Percentiles rank a stretch among this genome's conserved stretches.
Evolutionary conservation across 2,113 vertebrate genomes (phyloP).

Genomic region (Salvelinus alpinus): DNA sequence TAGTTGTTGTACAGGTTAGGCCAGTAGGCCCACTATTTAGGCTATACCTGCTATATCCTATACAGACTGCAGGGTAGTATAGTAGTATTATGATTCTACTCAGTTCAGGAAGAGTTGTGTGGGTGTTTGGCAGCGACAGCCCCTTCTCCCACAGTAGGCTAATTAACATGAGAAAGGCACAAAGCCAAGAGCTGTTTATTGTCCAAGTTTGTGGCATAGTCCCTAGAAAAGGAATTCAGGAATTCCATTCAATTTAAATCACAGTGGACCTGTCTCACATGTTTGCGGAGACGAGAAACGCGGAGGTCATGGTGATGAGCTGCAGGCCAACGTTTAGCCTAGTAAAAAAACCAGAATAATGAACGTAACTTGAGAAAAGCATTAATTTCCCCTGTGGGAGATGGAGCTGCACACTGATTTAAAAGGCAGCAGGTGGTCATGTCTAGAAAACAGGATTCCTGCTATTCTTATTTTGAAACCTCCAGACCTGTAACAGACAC

Average conservation of each 20-base stretch:
- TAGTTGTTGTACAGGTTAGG: too few species aligned
- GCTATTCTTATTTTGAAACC: too few species aligned
- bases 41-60: too few species aligned
- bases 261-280: background rate
- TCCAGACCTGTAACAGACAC: background rate
- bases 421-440: background rate
- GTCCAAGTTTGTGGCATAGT: constrained; percentile 5
- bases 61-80: too few species aligned
- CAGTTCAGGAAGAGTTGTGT: constrained; percentile 20
- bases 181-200: constrained; percentile 40
- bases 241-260: background rate
- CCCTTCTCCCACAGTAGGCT: constrained; percentile 27
- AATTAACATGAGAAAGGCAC: constrained; percentile 62
- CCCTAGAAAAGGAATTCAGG: background rate
- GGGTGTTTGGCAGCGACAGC: constrained; percentile 34
- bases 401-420: background rate
- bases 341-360: too few species aligned
- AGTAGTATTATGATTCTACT: constrained; percentile 29
- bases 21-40: too few species aligned
- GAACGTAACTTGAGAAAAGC: too few species aligned
- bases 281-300: background rate
- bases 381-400: too few species aligned
- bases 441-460: too few species aligned
- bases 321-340: too few species aligned
- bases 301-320: background rate